Base-by-base conservation (phyloP, 2,797 vertebrate genomes). In the Gallinago nigripennis region DNA sequence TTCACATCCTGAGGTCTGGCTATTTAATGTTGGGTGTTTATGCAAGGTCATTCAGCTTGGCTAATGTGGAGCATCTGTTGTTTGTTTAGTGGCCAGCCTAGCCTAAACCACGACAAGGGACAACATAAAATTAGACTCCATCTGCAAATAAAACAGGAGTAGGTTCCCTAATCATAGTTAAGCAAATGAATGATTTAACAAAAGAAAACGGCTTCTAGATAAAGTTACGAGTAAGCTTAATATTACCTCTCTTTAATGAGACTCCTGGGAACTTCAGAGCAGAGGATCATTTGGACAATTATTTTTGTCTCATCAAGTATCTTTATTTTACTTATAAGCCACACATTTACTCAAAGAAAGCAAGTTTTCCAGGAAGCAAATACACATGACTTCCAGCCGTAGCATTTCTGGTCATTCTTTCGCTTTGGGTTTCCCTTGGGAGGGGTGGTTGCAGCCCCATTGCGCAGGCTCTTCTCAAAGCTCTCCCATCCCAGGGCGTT, bases 281-380 rank as follows among this genome's bases (percentile, higher is more conserved):
- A 63, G 35, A 53, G 27, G 54, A 60, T 66, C 7, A 69, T 85
- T 65, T 79, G 58, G 43, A 28, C 28, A 68, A 25, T 72, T 70
- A 15, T 20, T 82, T 76, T 68, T 86, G 25, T 46, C 41, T 54
- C 68, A 18, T 68, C 72, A 58, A 60, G 31, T 30, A 72, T 21
- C 9, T 64, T 79, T 71, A 33, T 82, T 90, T 94, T 90, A 70
- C 33, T 86, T 68, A 51, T 24, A 87, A 83, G 23, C 64, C 81
- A 8, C 39, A 39, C 2, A 16, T 69, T 75, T 78, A 33, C 51
- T 61, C 75, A 71, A 68, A 72, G 57, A 60, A 82, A 87, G 53
- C 79, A 82, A 53, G 31, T 2, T 1, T 64, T 83, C 45, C 56
- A 68, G 39, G n/a, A 85, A 82, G 46, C 9, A 7, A 65, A 24